phyloP scores from a whole-genome alignment of 1,140 invertebrate genomes.

The Drosophila erecta region DNA sequence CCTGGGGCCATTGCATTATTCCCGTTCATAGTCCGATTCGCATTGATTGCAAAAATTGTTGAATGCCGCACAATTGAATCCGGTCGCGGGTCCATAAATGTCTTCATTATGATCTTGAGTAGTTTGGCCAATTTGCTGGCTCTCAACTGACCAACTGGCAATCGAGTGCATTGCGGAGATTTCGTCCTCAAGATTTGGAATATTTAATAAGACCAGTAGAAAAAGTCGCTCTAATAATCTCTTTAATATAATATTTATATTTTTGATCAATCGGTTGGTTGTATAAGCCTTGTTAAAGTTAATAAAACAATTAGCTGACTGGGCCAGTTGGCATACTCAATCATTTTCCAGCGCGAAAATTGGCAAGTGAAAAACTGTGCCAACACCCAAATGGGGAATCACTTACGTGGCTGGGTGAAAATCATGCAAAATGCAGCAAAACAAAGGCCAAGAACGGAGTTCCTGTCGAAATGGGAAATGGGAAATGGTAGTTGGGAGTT shows the following conservation, averaged over 20 bases:
- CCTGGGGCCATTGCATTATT: slow-evolving; percentile 47
- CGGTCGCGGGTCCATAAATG: slow-evolving; percentile 63
- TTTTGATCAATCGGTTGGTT: neutral
- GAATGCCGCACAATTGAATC: slow-evolving; percentile 70
- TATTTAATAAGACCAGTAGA: neutral
- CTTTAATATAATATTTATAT: neutral
- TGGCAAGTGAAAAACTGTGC: slow-evolving; percentile 53
- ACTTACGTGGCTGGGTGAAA: slow-evolving; percentile 8
- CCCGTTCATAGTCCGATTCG: slow-evolving; percentile 31
- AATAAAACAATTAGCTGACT: neutral
- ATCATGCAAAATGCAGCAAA: neutral
- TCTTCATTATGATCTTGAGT: slow-evolving; percentile 74
- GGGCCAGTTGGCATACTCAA: neutral
- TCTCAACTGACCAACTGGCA: slow-evolving; percentile 12
- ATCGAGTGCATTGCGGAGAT: neutral
- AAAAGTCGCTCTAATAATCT: too few relatives aligned
- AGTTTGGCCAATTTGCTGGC: slow-evolving; percentile 57
- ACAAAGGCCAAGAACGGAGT: neutral
- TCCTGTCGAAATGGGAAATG: slow-evolving; percentile 4
- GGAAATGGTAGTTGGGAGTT: neutral
- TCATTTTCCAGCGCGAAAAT: neutral
- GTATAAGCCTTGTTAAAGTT: neutral
- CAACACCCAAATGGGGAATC: slow-evolving; percentile 43
- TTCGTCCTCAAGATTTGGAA: neutral
- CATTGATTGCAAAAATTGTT: slow-evolving; percentile 58